phyloP scores from a whole-genome alignment of 2,888 invertebrate species.

The Aplocera efformata region DNA sequence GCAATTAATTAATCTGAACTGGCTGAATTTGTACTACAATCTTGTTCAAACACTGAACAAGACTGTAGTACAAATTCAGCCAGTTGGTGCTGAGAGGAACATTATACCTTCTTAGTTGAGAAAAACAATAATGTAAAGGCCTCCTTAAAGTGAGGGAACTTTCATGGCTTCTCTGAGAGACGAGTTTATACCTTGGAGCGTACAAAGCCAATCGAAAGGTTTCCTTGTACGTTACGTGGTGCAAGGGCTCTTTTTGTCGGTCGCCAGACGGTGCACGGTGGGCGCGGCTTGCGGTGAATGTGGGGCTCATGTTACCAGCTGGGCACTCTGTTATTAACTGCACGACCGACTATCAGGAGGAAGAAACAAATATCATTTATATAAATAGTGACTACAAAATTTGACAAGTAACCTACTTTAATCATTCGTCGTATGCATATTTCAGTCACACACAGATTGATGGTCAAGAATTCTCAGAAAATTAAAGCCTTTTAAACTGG shows the following conservation, averaged over 20 bases:
- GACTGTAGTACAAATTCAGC: conserved; percentile 7
- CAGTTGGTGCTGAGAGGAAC: too few relatives aligned
- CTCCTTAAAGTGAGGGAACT: conserved; percentile 21
- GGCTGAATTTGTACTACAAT: neutral
- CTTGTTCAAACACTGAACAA: too few relatives aligned
- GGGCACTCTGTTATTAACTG: conserved; percentile 21
- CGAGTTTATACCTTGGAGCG: conserved; percentile 37
- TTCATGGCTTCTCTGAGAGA: conserved; percentile 61
- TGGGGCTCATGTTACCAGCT: conserved; percentile 40
- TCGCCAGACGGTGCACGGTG: conserved; percentile 19
- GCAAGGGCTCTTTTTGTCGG: conserved; percentile 19
- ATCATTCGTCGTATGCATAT: conserved; percentile 3
- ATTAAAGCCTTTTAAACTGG: conserved; percentile 53
- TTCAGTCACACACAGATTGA: conserved; percentile 28
- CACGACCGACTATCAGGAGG: conserved; percentile 22
- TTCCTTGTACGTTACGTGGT: conserved; percentile 47
- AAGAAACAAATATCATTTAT: conserved; percentile 10
- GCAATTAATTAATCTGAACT: conserved; percentile 20
- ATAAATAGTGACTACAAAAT: neutral
- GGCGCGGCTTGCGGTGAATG: conserved; percentile 32
- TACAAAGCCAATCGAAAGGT: conserved; percentile 63
- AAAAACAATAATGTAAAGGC: conserved; percentile 1
- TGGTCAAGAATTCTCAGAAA: conserved; percentile 46
- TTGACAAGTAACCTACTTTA: neutral
- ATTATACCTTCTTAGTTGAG: too few relatives aligned